Evolutionary conservation across 2,888 invertebrate genomes (phyloP).

Genomic region (Pristionchus maxplancki): DNA sequence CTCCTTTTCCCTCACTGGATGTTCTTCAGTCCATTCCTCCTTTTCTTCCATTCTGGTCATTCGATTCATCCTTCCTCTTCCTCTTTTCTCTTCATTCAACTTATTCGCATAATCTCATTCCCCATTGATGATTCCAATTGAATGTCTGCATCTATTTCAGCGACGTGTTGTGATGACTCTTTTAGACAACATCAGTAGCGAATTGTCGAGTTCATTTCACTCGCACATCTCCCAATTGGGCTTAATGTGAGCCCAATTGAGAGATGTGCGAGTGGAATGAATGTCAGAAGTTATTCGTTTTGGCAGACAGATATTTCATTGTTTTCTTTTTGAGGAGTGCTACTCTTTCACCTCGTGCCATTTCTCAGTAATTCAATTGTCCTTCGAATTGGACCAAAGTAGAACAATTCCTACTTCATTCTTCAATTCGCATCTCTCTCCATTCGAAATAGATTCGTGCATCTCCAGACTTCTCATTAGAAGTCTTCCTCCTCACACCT

Average conservation of each 20-base stretch:
- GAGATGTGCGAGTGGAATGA: too few species aligned
- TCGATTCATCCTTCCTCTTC: neutral
- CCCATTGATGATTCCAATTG: neutral
- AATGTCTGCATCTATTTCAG: neutral
- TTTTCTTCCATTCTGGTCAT: constrained; percentile 11
- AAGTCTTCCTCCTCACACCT: neutral
- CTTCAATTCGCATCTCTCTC: neutral
- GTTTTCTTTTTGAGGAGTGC: neutral
- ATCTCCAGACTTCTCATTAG: neutral
- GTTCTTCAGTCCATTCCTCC: neutral
- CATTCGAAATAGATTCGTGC: neutral
- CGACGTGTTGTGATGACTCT: neutral
- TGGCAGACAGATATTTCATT: neutral
- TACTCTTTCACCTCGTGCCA: neutral
- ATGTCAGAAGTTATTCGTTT: too few species aligned
- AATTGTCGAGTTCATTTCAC: neutral
- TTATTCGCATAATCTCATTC: neutral
- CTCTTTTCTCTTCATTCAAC: neutral
- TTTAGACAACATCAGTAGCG: neutral
- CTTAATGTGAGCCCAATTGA: too few species aligned
- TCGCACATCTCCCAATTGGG: too few species aligned
- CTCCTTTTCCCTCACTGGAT: neutral
- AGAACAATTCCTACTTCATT: neutral
- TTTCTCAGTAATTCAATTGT: neutral
- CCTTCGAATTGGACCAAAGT: neutral